Base-by-base conservation (phyloP, 2,797 vertebrate genomes). In the Neomorphus geoffroyi region DNA sequence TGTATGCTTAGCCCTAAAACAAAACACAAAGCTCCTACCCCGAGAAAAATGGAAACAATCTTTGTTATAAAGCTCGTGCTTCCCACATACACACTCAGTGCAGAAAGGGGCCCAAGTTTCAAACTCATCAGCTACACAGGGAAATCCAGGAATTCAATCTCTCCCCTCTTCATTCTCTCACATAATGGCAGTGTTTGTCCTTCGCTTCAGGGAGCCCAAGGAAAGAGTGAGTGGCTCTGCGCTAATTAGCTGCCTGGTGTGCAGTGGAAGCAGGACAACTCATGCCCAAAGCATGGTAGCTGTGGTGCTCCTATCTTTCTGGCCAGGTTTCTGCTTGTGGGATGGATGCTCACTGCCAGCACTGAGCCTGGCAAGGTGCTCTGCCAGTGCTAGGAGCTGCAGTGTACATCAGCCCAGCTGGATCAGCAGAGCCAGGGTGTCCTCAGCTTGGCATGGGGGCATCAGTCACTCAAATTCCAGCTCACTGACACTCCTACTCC, bases 131-230 rank as follows among this genome's bases (percentile, higher is more conserved):
- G 66, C 84, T 84, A 81, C 74, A 78, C 3, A 0, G 0, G 41
- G 92, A 95, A 93, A 94, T 90, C 85, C 78, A 89, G 73, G 93
- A 96, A 86, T 83, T 94, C 81, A 81, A 91, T 95, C 90, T 90
- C 84, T 94, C 92, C 46, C 58, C 58, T 87, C 79, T 86, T 82
- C 67, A 86, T 93, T 87, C 90, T 94, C 66, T 93, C 65, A 58
- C 62, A 93, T 70, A 96, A 95, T 88, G 93, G 80, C 86, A 77
- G 46, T 71, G 18, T 77, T 90, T 96, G 86, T 72, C 73, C 62
- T 94, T 94, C 91, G 91, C 89, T 87, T 88, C 12, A 3, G 89
- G 87, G 74, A 83, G 35, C 3, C 1, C 57, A 83, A 62, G 30
- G 61, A 91, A 83, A 85, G 79, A 71, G 3, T 39, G 69, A 67